These are phyloP conservation scores for Sebastiscus albofasciatus DNA, from an alignment of 2,797 vertebrate species.

Conservation along the genomic window DNA sequence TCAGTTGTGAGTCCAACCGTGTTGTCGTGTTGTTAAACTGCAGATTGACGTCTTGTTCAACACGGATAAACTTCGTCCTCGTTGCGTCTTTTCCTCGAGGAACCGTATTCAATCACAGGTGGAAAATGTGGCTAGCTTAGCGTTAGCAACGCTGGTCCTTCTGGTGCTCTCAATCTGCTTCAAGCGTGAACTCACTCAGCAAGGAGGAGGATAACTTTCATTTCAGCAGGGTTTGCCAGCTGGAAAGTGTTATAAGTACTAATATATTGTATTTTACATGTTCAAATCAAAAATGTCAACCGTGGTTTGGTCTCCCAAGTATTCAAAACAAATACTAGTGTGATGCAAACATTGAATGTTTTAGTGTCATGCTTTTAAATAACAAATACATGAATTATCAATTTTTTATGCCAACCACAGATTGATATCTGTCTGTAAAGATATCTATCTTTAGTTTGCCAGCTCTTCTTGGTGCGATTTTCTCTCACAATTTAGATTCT, in stretches of 20 bases:
- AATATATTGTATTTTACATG: conserved; percentile 71
- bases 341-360: conserved; percentile 18
- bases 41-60: background rate
- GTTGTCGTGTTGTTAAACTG: background rate
- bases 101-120: conserved; percentile 45
- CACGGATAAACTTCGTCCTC: background rate
- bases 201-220: conserved; percentile 16
- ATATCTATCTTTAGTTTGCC: background rate
- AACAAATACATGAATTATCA: background rate
- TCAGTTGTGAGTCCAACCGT: conserved; percentile 1
- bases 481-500: fast-evolving
- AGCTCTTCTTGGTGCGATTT: background rate
- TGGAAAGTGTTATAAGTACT: conserved; percentile 74
- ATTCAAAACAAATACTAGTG: conserved; percentile 23
- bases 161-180: too few species aligned
- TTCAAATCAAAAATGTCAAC: conserved; percentile 33
- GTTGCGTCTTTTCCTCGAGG: background rate
- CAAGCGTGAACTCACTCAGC: background rate
- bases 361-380: conserved; percentile 5
- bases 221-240: background rate
- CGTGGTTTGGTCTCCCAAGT: conserved; percentile 26
- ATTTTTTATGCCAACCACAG: conserved; percentile 18
- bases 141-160: conserved; percentile 40
- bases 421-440: conserved; percentile 21
- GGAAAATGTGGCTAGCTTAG: conserved; percentile 44